Percentiles rank a stretch among this genome's conserved stretches.
phyloP scores from a whole-genome alignment of 2,797 vertebrate species.

The Myioborus melanocephalus region DNA sequence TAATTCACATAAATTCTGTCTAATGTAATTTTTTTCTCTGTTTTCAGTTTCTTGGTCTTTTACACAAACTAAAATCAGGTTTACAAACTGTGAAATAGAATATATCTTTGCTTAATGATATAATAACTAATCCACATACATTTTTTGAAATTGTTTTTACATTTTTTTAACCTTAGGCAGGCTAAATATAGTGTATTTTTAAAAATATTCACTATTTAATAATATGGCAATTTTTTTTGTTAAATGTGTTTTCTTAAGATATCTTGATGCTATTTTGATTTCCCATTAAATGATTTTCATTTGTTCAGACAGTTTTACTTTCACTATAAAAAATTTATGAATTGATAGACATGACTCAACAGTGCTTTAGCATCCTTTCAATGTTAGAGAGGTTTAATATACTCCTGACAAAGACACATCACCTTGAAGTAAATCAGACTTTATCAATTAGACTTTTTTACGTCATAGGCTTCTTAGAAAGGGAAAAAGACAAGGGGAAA shows the following conservation, averaged over 20 bases:
- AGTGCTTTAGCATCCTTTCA: not conserved
- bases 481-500: not conserved
- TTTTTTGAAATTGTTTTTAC: not conserved
- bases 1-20: not conserved
- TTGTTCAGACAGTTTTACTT: not conserved
- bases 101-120: not conserved
- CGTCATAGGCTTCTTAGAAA: not conserved
- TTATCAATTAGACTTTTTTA: not conserved
- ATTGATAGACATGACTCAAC: not conserved
- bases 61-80: not conserved
- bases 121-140: not conserved
- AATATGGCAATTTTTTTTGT: not conserved
- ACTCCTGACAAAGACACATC: not conserved
- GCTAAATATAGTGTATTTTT: not conserved
- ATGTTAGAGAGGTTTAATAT: not conserved
- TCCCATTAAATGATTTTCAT: not conserved
- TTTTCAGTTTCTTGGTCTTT: not conserved
- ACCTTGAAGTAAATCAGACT: not conserved
- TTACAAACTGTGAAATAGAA: not conserved
- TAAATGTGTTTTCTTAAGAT: not conserved
- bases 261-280: not conserved
- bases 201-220: not conserved
- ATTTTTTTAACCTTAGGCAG: not conserved
- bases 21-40: not conserved
- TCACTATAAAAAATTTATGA: not conserved